A percentile compares a stretch with the other conserved stretches of the same genome.
Evolutionary conservation across 2,797 vertebrate species (phyloP).

Genomic region (Hippocampus kuda): DNA sequence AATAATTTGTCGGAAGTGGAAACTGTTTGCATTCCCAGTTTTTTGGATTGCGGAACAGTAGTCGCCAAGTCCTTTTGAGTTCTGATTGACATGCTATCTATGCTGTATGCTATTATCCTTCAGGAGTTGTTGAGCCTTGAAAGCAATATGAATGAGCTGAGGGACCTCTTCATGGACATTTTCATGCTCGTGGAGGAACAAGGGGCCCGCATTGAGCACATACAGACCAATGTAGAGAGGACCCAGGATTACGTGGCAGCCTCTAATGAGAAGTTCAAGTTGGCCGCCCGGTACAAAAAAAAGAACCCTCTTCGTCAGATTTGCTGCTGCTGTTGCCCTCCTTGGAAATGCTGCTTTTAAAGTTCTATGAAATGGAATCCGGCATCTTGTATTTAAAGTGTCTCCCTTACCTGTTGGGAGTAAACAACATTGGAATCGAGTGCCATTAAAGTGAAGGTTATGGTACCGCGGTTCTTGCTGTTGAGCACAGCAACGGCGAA

Average conservation of each 20-base stretch:
- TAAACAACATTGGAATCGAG: conserved; percentile 21
- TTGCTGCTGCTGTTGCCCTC: conserved; percentile 86
- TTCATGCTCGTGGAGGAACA: conserved; percentile 86
- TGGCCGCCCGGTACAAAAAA: conserved; percentile 79
- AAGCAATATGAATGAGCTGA: conserved; percentile 84
- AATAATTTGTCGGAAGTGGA: neutral
- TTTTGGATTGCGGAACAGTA: neutral
- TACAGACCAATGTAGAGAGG: conserved; percentile 77
- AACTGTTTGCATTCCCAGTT: neutral
- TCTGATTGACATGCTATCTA: neutral
- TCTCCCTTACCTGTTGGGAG: conserved; percentile 23
- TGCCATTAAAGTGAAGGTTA: conserved; percentile 30
- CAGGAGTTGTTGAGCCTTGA: conserved; percentile 83
- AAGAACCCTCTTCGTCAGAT: conserved; percentile 76
- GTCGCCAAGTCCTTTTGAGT: neutral
- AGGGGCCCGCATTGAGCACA: conserved; percentile 79
- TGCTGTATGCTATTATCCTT: neutral
- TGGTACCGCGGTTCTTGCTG: conserved; percentile 23
- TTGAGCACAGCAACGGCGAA: conserved; percentile 28
- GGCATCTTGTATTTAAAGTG: conserved; percentile 2
- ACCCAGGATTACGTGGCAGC: conserved; percentile 77
- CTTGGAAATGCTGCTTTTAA: conserved; percentile 71
- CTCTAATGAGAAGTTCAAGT: conserved; percentile 80
- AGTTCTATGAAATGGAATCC: neutral
- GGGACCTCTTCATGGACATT: conserved; percentile 83